Percentiles rank a stretch among this genome's conserved stretches.
Conservation (phyloP, 2,113 vertebrate genomes). For the Lasiurus cinereus region DNA sequence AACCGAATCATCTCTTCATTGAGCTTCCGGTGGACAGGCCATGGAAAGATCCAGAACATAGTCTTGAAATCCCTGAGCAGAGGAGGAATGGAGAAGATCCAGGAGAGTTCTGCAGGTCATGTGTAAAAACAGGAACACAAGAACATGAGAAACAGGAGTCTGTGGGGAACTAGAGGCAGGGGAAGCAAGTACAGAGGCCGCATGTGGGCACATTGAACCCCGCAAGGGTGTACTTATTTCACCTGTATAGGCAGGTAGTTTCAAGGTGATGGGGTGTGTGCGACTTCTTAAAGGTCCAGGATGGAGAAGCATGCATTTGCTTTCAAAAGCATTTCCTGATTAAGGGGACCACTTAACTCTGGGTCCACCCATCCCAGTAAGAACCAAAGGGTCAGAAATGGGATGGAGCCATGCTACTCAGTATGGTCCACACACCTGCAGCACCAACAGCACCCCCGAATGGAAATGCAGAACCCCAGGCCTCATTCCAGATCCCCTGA, state of each 20-base stretch:
- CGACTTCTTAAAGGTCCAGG: not conserved
- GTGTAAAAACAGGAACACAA: not conserved
- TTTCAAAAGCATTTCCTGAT: constrained; percentile 7
- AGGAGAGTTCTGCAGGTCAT: not conserved
- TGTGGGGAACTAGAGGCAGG: not conserved
- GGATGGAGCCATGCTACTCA: not conserved
- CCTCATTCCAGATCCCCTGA: not conserved
- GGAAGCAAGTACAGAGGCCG: not conserved
- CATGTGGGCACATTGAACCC: not conserved
- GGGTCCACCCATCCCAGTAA: not conserved
- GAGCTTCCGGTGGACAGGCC: not conserved
- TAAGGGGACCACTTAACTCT: not conserved
- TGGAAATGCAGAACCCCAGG: not conserved
- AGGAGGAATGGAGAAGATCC: not conserved
- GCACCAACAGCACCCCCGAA: not conserved
- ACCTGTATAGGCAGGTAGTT: not conserved
- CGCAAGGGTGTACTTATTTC: not conserved
- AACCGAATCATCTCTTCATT: not conserved
- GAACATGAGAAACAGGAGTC: not conserved
- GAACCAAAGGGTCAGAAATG: not conserved
- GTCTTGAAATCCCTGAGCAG: not conserved
- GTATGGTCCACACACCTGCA: not conserved
- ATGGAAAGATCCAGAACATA: not conserved
- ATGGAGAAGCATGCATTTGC: not conserved
- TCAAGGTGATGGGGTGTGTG: not conserved